These are phyloP conservation scores for Crioceris asparagi DNA, from an alignment of 2,888 invertebrate genomes.

Conservation along the genomic window DNA sequence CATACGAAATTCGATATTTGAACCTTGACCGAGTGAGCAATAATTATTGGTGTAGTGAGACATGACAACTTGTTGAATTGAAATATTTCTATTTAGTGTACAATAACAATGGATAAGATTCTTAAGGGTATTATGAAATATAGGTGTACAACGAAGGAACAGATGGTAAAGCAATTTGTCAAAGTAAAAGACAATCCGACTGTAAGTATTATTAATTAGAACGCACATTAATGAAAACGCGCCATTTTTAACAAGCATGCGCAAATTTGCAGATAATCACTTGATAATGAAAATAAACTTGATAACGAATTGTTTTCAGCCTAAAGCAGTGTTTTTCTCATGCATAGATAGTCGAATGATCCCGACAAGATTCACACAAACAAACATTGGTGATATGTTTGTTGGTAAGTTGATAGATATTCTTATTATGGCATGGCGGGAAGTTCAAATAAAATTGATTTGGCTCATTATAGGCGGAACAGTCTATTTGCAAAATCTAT, in stretches of 20 bases:
- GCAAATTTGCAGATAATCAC: too few species aligned
- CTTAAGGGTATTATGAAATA: constrained; percentile 85
- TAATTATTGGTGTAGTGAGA: too few species aligned
- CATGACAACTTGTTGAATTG: too few species aligned
- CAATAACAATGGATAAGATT: constrained; percentile 81
- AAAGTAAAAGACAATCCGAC: constrained; percentile 80
- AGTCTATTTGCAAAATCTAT: too few species aligned
- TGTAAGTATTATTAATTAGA: constrained; percentile 44
- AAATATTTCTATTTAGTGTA: too few species aligned
- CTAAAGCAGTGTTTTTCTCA: constrained; percentile 93
- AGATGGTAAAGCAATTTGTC: constrained; percentile 88
- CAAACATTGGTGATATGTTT: constrained; percentile 96
- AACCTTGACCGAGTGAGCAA: too few species aligned
- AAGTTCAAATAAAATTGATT: constrained; percentile 5
- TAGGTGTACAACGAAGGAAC: constrained; percentile 65
- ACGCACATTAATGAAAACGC: background rate
- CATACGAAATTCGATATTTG: too few species aligned
- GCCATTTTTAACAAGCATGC: too few species aligned
- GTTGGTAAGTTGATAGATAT: constrained; percentile 54
- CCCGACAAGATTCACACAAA: constrained; percentile 89
- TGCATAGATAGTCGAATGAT: constrained; percentile 98
- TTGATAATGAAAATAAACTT: too few species aligned
- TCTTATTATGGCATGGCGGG: too few species aligned
- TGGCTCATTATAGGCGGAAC: too few species aligned
- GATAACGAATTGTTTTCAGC: constrained; percentile 53